These are phyloP conservation scores for Pandemis cinnamomeana DNA, from an alignment of 2,888 invertebrate species.

Conservation along the genomic window DNA sequence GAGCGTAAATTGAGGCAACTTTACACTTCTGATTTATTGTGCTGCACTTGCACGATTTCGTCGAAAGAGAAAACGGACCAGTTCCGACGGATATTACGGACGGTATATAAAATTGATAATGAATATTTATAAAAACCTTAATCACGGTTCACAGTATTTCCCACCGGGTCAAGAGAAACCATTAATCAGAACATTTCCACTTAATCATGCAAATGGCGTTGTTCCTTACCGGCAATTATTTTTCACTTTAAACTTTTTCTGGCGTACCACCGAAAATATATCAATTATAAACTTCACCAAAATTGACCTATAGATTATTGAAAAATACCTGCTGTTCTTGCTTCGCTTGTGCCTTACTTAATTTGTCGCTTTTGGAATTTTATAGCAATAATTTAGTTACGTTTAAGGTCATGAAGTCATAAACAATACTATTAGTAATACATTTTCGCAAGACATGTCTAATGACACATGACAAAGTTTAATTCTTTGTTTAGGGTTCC, in stretches of 20 bases:
- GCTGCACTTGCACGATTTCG: slow-evolving; percentile 80
- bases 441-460: too few relatives aligned
- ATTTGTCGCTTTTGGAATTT: background rate
- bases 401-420: background rate
- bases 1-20: slow-evolving; percentile 82
- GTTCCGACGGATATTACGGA: slow-evolving; percentile 77
- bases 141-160: slow-evolving; percentile 72
- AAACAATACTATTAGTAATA: too few relatives aligned
- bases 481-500: too few relatives aligned
- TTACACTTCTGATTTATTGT: slow-evolving; percentile 85
- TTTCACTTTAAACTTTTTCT: slow-evolving; percentile 58
- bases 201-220: slow-evolving; percentile 70
- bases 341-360: background rate
- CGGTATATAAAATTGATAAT: slow-evolving; percentile 80
- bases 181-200: slow-evolving; percentile 79
- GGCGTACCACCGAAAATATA: slow-evolving; percentile 35
- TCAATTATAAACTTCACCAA: slow-evolving; percentile 7
- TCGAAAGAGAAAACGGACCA: slow-evolving; percentile 84
- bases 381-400: background rate
- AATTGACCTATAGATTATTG: slow-evolving; percentile 21
- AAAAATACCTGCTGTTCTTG: slow-evolving; percentile 14
- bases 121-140: slow-evolving; percentile 82
- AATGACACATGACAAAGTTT: too few relatives aligned
- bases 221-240: slow-evolving; percentile 65
- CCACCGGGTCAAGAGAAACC: slow-evolving; percentile 73